Conservation (phyloP, 2,113 vertebrate genomes). For the Eulemur macaco region DNA sequence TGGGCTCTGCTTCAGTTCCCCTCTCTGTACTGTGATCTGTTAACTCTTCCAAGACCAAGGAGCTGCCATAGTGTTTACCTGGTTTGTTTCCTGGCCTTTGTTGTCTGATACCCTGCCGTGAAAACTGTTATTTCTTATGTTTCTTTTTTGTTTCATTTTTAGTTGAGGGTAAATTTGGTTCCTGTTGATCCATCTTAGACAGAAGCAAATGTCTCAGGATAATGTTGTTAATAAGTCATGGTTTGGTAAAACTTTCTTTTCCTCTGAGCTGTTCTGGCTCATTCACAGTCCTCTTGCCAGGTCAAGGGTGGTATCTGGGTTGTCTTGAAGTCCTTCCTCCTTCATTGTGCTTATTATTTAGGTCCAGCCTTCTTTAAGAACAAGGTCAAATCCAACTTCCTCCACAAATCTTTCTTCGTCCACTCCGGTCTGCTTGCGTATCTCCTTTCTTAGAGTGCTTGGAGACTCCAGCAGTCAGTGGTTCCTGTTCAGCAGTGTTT, state of each 20-base stretch:
- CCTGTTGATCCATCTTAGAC: background rate
- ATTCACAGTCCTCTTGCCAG: background rate
- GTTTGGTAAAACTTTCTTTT: background rate
- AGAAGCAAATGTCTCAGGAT: constrained; percentile 5
- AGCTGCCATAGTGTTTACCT: background rate
- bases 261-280: background rate
- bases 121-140: background rate
- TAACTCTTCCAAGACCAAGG: background rate
- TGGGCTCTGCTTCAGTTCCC: background rate
- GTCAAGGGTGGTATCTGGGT: background rate
- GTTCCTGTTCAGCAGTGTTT: background rate
- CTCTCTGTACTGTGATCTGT: background rate
- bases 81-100: background rate
- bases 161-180: background rate
- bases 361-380: background rate
- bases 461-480: background rate
- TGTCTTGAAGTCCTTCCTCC: background rate
- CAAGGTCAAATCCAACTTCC: background rate
- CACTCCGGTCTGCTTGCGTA: background rate
- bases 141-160: background rate
- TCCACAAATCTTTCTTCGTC: background rate
- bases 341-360: background rate
- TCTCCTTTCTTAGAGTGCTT: background rate
- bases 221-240: background rate
- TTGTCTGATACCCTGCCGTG: background rate